Base-by-base conservation (phyloP, 92 coral and sea anemone genomes). In the Heteractis magnifica region DNA sequence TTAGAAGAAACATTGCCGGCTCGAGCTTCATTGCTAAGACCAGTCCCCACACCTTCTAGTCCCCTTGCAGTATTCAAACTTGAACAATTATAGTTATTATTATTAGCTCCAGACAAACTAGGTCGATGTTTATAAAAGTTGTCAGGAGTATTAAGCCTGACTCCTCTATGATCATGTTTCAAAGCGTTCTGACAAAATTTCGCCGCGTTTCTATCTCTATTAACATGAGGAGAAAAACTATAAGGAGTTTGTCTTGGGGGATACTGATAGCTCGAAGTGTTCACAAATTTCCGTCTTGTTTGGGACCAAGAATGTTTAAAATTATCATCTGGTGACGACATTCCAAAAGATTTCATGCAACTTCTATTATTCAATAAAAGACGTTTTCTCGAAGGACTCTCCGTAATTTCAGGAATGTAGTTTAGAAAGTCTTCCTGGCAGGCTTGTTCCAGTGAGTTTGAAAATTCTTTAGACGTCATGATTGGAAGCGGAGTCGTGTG, bases 351-450 rank as follows among this genome's bases (percentile, higher is more conserved):
- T 8, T 68, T 68, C 60, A 49, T 68, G 14, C 18, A 13, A 20
- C n/a, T 11, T 71, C 12, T 81, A 18, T 68, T 81, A 49, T 52
- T 60, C 74, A 81, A 10, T 19, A 75, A 5, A 4, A 81, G 62
- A n/a, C 50, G 64, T n/a, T 58, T 41, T 44, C 77, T 85, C 21
- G 88, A 85, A 19, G 88, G 83, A 52, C 88, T 85, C 16, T 75
- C 74, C 6, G 92, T 71, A 21, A 94, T 94, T 51, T 94, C 95
- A 8, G 98, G 98, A 65, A 94, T 94, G 79, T 85, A 94, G 26
- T 86, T 85, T 56, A 92, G 91, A 52, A 94, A 94, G 76, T 94
- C 98, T 87, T 91, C 94, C 77, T 86, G 82, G 26, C 91, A 88
- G 18, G 90, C 94, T 53, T 86, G 91, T 52, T 91, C 94, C 75